Conservation (phyloP, 1,140 invertebrate genomes). For the Drosophila tropicalis region DNA sequence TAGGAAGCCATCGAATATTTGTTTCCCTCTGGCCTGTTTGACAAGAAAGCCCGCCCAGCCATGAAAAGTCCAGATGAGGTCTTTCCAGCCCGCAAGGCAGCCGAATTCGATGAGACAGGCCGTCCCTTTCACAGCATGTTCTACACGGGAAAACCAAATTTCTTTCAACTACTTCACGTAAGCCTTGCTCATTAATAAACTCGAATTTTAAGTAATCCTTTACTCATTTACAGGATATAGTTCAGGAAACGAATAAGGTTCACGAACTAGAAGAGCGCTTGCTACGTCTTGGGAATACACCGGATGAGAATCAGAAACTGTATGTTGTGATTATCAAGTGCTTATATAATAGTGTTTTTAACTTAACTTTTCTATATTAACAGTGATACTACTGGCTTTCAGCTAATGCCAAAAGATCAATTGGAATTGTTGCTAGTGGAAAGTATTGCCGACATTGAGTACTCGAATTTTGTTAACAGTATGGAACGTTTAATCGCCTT, state of each 20-base stretch:
- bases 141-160: slow-evolving; percentile 94
- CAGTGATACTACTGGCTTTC: slow-evolving; percentile 85
- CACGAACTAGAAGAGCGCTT: slow-evolving; percentile 89
- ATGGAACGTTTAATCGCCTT: slow-evolving; percentile 89
- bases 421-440: slow-evolving; percentile 90
- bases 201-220: slow-evolving; percentile 10
- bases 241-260: slow-evolving; percentile 86
- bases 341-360: neutral
- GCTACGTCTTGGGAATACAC: slow-evolving; percentile 85
- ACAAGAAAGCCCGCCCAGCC: slow-evolving; percentile 91
- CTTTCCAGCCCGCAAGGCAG: slow-evolving; percentile 92
- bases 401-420: slow-evolving; percentile 88
- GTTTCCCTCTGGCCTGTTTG: slow-evolving; percentile 95
- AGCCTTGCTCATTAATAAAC: slow-evolving; percentile 55
- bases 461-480: slow-evolving; percentile 89
- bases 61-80: slow-evolving; percentile 94
- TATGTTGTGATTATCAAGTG: slow-evolving; percentile 81
- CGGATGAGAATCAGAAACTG: slow-evolving; percentile 86
- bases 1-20: slow-evolving; percentile 95
- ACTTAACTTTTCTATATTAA: neutral
- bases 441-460: slow-evolving; percentile 88
- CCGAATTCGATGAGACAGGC: slow-evolving; percentile 94
- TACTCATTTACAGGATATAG: slow-evolving; percentile 84
- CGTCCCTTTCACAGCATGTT: slow-evolving; percentile 95
- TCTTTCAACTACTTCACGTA: slow-evolving; percentile 92